phyloP scores from a whole-genome alignment of 2,888 invertebrate species.

The Acleris laterana region DNA sequence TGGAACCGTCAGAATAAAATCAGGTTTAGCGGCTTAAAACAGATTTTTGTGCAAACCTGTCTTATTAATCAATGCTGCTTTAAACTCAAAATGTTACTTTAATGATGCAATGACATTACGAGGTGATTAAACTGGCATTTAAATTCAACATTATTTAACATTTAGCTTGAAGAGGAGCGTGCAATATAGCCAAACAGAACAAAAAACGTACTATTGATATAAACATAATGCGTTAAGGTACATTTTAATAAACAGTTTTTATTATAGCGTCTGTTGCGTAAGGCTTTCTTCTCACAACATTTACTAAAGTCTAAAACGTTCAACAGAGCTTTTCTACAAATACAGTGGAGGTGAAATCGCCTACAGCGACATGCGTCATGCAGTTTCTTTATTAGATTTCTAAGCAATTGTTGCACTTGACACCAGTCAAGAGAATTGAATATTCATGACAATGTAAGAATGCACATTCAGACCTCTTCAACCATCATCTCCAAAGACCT shows the following conservation, averaged over 20 bases:
- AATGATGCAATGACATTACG: too few species aligned
- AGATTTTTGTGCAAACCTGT: too few species aligned
- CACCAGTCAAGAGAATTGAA: slow-evolving; percentile 23
- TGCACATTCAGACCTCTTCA: slow-evolving; percentile 3
- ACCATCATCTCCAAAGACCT: too few species aligned
- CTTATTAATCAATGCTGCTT: too few species aligned
- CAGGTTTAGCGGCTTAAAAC: too few species aligned
- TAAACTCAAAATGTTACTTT: too few species aligned
- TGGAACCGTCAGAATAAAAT: too few species aligned
- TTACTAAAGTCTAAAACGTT: slow-evolving; percentile 19
- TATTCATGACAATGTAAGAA: slow-evolving; percentile 19
- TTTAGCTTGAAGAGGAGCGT: too few species aligned
- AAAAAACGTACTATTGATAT: neutral
- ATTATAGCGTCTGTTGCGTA: slow-evolving; percentile 7
- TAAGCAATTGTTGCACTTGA: slow-evolving; percentile 34
- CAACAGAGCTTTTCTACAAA: slow-evolving; percentile 33
- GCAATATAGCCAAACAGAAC: too few species aligned
- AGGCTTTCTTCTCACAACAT: slow-evolving; percentile 34
- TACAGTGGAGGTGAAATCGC: slow-evolving; percentile 31
- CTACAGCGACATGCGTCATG: slow-evolving; percentile 17
- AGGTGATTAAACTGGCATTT: too few species aligned
- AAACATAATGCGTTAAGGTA: neutral
- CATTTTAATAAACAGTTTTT: neutral
- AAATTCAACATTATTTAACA: too few species aligned
- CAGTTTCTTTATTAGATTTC: slow-evolving; percentile 33